These are phyloP conservation scores for Aromia moschata DNA, from an alignment of 2,888 invertebrate genomes.

Conservation along the genomic window DNA sequence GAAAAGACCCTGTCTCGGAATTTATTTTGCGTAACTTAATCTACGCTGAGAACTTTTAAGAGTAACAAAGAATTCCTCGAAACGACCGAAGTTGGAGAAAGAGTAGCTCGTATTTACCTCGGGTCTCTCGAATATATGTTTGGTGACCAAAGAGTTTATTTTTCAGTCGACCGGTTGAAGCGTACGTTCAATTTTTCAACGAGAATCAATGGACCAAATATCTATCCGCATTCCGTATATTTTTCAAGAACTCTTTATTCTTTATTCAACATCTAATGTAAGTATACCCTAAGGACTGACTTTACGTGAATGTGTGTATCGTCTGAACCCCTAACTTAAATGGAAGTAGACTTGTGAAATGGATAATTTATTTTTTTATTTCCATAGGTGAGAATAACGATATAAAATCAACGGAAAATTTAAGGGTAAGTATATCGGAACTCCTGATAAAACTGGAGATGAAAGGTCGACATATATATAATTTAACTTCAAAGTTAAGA, in stretches of 20 bases:
- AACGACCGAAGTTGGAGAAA: conserved; percentile 20
- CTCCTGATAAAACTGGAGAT: too few species aligned
- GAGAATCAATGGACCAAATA: conserved; percentile 47
- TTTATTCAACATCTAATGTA: not conserved
- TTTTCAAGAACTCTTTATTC: conserved; percentile 26
- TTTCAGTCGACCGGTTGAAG: conserved; percentile 50
- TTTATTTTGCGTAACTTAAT: conserved; percentile 29
- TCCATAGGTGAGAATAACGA: too few species aligned
- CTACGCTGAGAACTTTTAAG: conserved; percentile 9
- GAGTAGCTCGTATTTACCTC: conserved; percentile 46
- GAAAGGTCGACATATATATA: too few species aligned
- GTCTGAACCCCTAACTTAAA: too few species aligned
- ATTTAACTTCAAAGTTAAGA: too few species aligned
- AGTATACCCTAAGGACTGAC: too few species aligned
- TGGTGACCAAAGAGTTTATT: conserved; percentile 54
- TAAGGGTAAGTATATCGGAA: too few species aligned
- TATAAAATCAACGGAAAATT: too few species aligned
- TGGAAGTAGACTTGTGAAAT: too few species aligned
- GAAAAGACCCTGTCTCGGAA: not conserved
- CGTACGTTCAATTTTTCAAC: conserved; percentile 35
- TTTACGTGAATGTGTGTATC: too few species aligned
- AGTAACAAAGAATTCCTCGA: conserved; percentile 10
- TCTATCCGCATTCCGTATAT: conserved; percentile 49
- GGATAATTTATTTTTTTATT: too few species aligned
- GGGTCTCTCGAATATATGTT: conserved; percentile 47